A percentile compares a stretch with the other conserved stretches of the same genome.
These are phyloP conservation scores for Oxycera nigricornis DNA, from an alignment of 2,888 invertebrate species.

Conservation along the genomic window DNA sequence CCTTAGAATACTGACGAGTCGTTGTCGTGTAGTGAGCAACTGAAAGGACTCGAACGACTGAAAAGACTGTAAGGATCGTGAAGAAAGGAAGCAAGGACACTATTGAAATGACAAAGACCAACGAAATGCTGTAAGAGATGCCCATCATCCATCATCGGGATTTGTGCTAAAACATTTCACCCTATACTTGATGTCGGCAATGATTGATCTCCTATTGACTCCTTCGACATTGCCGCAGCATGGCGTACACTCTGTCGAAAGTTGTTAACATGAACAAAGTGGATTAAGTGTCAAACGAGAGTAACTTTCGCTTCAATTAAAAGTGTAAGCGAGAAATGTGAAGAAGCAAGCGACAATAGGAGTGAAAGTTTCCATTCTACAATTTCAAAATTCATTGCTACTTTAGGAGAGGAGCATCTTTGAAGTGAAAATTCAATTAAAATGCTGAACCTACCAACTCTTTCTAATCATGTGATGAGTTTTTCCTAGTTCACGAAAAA, in stretches of 20 bases:
- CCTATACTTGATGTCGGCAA: constrained; percentile 35
- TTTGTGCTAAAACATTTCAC: constrained; percentile 38
- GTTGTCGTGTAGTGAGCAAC: too few species aligned
- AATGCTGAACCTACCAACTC: too few species aligned
- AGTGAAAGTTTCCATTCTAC: neutral
- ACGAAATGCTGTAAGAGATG: constrained; percentile 6
- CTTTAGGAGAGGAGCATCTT: neutral
- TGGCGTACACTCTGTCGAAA: constrained; percentile 16
- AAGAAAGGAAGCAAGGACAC: constrained; percentile 11
- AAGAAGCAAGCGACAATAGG: neutral
- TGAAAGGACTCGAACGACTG: too few species aligned
- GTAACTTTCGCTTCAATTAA: constrained; percentile 32
- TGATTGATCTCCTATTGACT: constrained; percentile 40
- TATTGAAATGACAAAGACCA: constrained; percentile 10
- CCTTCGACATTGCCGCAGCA: constrained; percentile 8
- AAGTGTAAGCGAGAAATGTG: neutral
- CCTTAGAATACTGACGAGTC: constrained; percentile 1
- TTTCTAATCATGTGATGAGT: too few species aligned
- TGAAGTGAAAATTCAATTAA: neutral
- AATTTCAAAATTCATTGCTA: too few species aligned
- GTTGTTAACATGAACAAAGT: constrained; percentile 39
- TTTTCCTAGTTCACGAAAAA: too few species aligned
- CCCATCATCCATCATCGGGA: constrained; percentile 39
- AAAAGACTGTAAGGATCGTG: too few species aligned
- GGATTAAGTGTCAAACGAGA: constrained; percentile 34